Conservation (phyloP, 2,888 invertebrate species). For the Mesorhabditis spiculigera region DNA sequence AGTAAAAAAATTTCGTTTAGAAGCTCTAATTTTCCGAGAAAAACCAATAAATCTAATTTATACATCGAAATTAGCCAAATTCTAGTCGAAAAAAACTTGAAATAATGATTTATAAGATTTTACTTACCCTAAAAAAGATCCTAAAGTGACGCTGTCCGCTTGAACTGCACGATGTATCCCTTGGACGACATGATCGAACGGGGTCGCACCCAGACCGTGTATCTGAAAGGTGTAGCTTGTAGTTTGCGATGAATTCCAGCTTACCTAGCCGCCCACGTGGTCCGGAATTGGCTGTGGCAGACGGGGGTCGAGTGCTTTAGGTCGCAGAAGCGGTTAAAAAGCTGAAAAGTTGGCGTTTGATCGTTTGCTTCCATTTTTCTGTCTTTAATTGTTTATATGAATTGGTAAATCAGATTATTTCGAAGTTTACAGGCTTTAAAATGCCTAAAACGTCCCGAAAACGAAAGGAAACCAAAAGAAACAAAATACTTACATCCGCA, state of each 20-base stretch:
- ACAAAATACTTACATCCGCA: constrained; percentile 42
- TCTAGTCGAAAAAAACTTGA: too few relatives aligned
- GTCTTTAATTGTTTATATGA: background rate
- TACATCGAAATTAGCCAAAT: too few relatives aligned
- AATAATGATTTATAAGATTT: too few relatives aligned
- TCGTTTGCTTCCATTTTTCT: too few relatives aligned
- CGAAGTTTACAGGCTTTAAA: background rate
- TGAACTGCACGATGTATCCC: constrained; percentile 50
- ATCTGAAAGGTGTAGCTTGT: constrained; percentile 21
- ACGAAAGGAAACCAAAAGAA: too few relatives aligned
- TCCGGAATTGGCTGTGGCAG: constrained; percentile 38
- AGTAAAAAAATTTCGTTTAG: too few relatives aligned
- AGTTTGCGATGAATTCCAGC: constrained; percentile 3
- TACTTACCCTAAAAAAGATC: too few relatives aligned
- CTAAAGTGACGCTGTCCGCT: background rate
- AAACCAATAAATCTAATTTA: too few relatives aligned
- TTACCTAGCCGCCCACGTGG: constrained; percentile 52
- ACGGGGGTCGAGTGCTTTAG: constrained; percentile 21
- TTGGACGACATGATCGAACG: constrained; percentile 56
- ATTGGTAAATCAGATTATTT: constrained; percentile 8
- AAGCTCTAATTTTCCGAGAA: too few relatives aligned
- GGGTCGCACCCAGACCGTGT: constrained; percentile 56
- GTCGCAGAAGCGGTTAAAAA: too few relatives aligned
- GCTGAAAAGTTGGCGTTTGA: too few relatives aligned
- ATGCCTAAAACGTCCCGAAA: too few relatives aligned